Evolutionary conservation across 2,888 invertebrate species (phyloP).

Genomic region (Chymomyza procnemis): DNA sequence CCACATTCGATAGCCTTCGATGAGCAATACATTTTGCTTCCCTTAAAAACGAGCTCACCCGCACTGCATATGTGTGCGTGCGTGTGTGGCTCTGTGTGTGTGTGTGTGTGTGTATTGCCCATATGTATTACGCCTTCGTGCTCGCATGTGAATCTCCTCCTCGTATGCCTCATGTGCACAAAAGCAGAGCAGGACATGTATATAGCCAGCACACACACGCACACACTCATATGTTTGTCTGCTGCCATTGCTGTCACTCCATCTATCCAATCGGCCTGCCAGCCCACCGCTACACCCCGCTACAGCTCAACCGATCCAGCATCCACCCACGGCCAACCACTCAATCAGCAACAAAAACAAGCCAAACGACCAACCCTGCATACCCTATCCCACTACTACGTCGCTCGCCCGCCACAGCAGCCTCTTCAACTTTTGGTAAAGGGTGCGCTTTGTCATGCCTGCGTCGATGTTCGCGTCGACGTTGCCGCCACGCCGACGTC

Average conservation of each 20-base stretch:
- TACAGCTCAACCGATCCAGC: not conserved
- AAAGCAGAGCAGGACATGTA: conserved; percentile 2
- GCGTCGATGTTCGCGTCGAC: not conserved
- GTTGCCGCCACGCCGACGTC: not conserved
- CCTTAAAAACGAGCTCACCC: conserved; percentile 42
- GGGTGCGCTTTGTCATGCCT: conserved; percentile 53
- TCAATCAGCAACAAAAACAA: conserved; percentile 61
- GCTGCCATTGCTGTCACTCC: conserved; percentile 62
- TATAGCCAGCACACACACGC: conserved; percentile 2
- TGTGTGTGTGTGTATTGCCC: not conserved
- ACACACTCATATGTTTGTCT: conserved; percentile 20
- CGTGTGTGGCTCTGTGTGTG: conserved; percentile 7
- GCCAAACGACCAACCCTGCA: not conserved
- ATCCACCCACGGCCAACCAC: conserved; percentile 60
- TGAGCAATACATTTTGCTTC: conserved; percentile 74
- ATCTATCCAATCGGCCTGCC: conserved; percentile 4
- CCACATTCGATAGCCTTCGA: conserved; percentile 74
- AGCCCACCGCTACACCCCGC: not conserved
- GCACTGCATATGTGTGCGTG: not conserved
- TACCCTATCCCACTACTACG: not conserved
- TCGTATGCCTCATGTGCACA: not conserved
- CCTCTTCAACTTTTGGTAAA: conserved; percentile 33
- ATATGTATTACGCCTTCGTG: conserved; percentile 1
- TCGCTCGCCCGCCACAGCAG: not conserved
- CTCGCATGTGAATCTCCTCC: conserved; percentile 1